A percentile compares a stretch with the other conserved stretches of the same genome.
Conservation (phyloP, 2,888 invertebrate genomes). For the Busseola fusca region DNA sequence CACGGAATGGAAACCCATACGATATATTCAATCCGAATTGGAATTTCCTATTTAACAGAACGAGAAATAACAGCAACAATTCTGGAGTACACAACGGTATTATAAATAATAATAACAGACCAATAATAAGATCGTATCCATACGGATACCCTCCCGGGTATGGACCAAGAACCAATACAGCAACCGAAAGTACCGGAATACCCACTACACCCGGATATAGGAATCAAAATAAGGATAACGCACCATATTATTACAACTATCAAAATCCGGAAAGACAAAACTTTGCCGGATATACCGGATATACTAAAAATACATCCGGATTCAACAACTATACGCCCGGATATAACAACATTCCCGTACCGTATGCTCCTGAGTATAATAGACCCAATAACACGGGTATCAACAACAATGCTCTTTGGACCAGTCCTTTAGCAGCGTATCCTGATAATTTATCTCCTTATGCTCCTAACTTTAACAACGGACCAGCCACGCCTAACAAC, state of each 20-base stretch:
- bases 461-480: constrained; percentile 14
- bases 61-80: not conserved
- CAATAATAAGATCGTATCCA: constrained; percentile 32
- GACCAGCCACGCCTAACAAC: not conserved
- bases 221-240: not conserved
- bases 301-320: not conserved
- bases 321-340: not conserved
- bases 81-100: not conserved
- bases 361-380: not conserved
- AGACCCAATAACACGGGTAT: not conserved
- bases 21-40: constrained; percentile 37
- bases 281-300: constrained; percentile 36
- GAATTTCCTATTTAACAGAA: constrained; percentile 18
- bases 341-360: not conserved
- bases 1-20: constrained; percentile 13
- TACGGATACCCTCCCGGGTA: constrained; percentile 49
- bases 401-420: not conserved
- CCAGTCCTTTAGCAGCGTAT: not conserved
- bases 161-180: not conserved
- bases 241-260: constrained; percentile 39
- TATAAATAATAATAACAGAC: not conserved
- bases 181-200: constrained; percentile 12
- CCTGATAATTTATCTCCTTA: constrained; percentile 4
- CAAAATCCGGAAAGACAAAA: constrained; percentile 47
- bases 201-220: constrained; percentile 16